Percentiles rank a stretch among this genome's conserved stretches.
Conservation (phyloP, 2,888 invertebrate species). For the Orchestes rusci region DNA sequence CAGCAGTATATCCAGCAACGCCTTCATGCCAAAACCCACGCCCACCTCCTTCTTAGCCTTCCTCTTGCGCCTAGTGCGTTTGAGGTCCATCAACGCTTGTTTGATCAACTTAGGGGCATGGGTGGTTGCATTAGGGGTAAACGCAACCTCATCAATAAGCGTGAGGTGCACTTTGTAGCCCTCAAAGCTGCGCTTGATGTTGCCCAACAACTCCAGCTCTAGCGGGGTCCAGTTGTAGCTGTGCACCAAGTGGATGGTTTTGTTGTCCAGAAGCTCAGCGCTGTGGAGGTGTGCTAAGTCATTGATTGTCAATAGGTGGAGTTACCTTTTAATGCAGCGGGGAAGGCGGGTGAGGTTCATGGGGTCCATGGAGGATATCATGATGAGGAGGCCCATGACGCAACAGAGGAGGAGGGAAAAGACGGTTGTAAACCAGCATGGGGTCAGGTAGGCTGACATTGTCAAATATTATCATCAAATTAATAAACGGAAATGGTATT, state of each 20-base stretch:
- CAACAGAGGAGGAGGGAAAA: conserved; percentile 33
- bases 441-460: conserved; percentile 37
- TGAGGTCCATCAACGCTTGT: conserved; percentile 7
- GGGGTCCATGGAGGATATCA: conserved; percentile 26
- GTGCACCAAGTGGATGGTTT: conserved; percentile 39
- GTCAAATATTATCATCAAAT: too few relatives aligned
- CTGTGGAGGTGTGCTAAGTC: too few relatives aligned
- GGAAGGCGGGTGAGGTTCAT: conserved; percentile 24
- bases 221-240: conserved; percentile 29
- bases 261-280: conserved; percentile 28
- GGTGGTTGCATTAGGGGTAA: background rate
- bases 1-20: conserved; percentile 17
- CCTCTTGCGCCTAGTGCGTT: conserved; percentile 6
- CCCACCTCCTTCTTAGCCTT: conserved; percentile 20
- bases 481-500: background rate
- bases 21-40: conserved; percentile 23
- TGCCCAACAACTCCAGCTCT: conserved; percentile 35
- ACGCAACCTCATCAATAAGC: conserved; percentile 23
- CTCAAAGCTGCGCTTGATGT: conserved; percentile 36
- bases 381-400: conserved; percentile 32
- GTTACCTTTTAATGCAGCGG: too few relatives aligned
- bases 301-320: too few relatives aligned
- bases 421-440: conserved; percentile 36
- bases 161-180: conserved; percentile 36
- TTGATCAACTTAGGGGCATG: too few relatives aligned